Conservation (phyloP, 2,888 invertebrate genomes). For the Lycaena phlaeas region DNA sequence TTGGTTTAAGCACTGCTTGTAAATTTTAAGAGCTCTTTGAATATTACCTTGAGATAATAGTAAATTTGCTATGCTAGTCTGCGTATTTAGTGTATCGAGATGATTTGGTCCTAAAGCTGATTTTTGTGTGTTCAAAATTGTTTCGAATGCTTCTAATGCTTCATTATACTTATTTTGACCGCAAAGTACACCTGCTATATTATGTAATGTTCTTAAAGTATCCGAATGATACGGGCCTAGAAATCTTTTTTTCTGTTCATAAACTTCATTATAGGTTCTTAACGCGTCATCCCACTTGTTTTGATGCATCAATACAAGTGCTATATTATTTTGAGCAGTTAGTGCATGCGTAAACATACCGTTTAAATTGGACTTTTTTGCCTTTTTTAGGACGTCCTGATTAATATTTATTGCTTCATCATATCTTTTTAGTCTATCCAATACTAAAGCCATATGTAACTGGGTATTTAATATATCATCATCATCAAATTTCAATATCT, state of each 20-base stretch:
- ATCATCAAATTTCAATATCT: neutral
- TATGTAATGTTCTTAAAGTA: conserved; percentile 3
- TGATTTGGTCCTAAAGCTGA: neutral
- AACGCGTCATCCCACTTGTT: neutral
- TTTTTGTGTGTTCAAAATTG: neutral
- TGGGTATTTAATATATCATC: neutral
- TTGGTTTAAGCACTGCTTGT: neutral
- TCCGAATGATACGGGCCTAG: conserved; percentile 3
- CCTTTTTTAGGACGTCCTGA: neutral
- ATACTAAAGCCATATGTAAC: conserved; percentile 3
- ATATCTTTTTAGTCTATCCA: neutral
- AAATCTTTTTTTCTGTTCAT: neutral
- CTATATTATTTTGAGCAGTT: neutral
- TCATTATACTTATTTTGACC: neutral
- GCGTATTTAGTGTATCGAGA: neutral
- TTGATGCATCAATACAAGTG: neutral
- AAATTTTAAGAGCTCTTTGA: neutral
- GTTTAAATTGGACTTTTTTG: no score
- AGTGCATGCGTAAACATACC: no score
- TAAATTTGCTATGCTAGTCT: neutral
- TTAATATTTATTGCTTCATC: neutral
- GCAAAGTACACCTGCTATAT: neutral
- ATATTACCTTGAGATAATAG: neutral
- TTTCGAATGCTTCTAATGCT: neutral
- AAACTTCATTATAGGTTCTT: neutral